A percentile compares a stretch with the other conserved stretches of the same genome.
Evolutionary conservation across 1,140 invertebrate species (phyloP).

Genomic region (Macrocentrus cingulum): DNA sequence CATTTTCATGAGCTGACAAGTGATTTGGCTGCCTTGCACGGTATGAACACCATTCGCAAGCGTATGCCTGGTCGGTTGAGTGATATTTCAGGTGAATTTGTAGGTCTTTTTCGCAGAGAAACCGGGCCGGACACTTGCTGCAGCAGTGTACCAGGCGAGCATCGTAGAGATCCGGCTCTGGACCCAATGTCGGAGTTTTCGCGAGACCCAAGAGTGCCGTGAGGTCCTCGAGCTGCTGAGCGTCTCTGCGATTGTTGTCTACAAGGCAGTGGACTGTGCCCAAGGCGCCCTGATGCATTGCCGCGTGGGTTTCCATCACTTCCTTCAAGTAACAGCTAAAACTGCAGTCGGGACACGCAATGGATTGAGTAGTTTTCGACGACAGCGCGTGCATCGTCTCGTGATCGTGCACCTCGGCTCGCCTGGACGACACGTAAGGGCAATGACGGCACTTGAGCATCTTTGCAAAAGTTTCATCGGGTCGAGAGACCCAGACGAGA

Average conservation of each 20-base stretch:
- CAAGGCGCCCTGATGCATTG: slow-evolving; percentile 73
- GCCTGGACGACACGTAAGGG: slow-evolving; percentile 77
- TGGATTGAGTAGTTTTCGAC: slow-evolving; percentile 46
- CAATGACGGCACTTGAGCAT: slow-evolving; percentile 85
- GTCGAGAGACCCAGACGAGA: slow-evolving; percentile 71
- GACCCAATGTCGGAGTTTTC: slow-evolving; percentile 36
- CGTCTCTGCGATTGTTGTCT: slow-evolving; percentile 62
- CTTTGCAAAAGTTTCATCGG: slow-evolving; percentile 72
- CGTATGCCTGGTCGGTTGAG: slow-evolving; percentile 63
- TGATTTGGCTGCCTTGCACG: slow-evolving; percentile 70
- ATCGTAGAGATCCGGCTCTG: slow-evolving; percentile 47
- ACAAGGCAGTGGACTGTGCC: slow-evolving; percentile 72
- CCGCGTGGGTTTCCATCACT: slow-evolving; percentile 75
- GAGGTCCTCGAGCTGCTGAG: slow-evolving; percentile 69
- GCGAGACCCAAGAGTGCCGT: slow-evolving; percentile 41
- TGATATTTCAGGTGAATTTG: slow-evolving; percentile 72
- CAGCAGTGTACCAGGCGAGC: slow-evolving; percentile 59
- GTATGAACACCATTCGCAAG: slow-evolving; percentile 80
- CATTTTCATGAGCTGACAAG: slow-evolving; percentile 72
- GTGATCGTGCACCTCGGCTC: slow-evolving; percentile 81
- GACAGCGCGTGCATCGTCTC: slow-evolving; percentile 76
- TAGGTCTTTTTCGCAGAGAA: slow-evolving; percentile 67
- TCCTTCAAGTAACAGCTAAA: slow-evolving; percentile 77
- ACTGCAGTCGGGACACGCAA: slow-evolving; percentile 75
- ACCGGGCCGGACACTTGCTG: slow-evolving; percentile 74